Evolutionary conservation across 35 echinoderm and acorn worm species (phyloP).

Genomic region (Holothuria glaberrima): DNA sequence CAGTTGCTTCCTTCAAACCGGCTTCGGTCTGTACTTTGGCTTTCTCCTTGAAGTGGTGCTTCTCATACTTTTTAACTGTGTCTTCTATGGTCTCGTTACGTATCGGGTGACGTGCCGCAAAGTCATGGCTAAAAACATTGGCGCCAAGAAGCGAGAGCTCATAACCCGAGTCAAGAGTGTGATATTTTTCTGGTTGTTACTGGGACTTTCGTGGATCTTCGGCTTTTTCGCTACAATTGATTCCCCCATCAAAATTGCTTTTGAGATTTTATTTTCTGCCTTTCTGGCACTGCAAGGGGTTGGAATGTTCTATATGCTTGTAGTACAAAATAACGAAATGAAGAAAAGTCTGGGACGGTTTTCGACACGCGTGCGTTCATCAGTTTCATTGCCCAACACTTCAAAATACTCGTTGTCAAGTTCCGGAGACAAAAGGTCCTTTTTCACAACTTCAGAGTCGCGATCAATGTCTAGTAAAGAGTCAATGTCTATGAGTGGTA

Average conservation of each 20-base stretch:
- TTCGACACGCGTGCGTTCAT: too few relatives aligned
- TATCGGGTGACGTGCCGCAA: constrained; percentile 1
- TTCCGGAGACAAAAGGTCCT: too few relatives aligned
- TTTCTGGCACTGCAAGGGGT: not conserved
- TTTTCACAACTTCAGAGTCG: too few relatives aligned
- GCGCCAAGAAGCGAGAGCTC: not conserved
- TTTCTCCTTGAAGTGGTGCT: not conserved
- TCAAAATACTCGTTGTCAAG: too few relatives aligned
- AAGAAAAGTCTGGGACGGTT: too few relatives aligned
- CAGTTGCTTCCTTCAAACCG: not conserved
- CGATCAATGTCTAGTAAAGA: too few relatives aligned
- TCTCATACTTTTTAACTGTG: not conserved
- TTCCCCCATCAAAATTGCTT: not conserved
- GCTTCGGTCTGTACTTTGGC: not conserved
- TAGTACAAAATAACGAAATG: too few relatives aligned
- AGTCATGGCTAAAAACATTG: not conserved
- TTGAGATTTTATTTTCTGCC: not conserved
- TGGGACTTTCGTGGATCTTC: not conserved
- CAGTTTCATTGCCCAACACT: too few relatives aligned
- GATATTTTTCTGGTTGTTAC: too few relatives aligned
- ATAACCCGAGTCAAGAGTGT: constrained; percentile 3
- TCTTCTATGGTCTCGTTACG: not conserved
- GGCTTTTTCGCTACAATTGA: not conserved
- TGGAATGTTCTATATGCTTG: too few relatives aligned
- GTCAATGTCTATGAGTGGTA: too few relatives aligned